phyloP scores from a whole-genome alignment of 2,797 vertebrate genomes.

The Buceros bicornis region DNA sequence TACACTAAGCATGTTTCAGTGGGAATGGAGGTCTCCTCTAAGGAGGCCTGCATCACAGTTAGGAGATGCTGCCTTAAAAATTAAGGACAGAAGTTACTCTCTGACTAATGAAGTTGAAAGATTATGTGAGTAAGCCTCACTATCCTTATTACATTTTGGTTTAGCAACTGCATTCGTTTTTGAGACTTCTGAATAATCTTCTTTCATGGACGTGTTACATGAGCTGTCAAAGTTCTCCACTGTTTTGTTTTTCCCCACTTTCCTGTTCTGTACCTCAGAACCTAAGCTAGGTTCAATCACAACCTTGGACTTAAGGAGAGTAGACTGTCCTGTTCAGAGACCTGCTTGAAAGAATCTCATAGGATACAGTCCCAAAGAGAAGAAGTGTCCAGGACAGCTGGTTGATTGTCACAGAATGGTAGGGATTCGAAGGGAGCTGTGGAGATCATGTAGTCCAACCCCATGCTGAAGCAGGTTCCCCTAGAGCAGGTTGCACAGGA shows the following conservation, averaged over 20 bases:
- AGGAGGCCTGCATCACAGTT: not conserved
- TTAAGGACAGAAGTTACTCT: not conserved
- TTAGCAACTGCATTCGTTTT: not conserved
- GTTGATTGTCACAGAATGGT: not conserved
- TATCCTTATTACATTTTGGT: not conserved
- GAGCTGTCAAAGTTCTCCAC: not conserved
- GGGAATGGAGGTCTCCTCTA: not conserved
- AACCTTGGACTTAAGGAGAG: not conserved
- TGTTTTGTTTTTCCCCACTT: not conserved
- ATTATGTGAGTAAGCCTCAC: not conserved
- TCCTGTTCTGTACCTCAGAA: not conserved
- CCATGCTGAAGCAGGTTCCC: too few relatives aligned
- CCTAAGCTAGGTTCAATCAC: not conserved
- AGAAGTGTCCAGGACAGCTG: not conserved
- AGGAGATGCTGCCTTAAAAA: not conserved
- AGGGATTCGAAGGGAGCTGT: too few relatives aligned
- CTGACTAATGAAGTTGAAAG: not conserved
- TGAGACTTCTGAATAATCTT: not conserved
- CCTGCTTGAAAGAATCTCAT: not conserved
- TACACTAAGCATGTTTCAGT: not conserved
- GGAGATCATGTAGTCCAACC: too few relatives aligned
- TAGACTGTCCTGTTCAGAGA: not conserved
- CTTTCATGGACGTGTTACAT: not conserved
- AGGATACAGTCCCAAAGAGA: not conserved
- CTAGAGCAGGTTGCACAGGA: too few relatives aligned